These are phyloP conservation scores for Notocelia uddmanniana DNA, from an alignment of 2,888 invertebrate species.

Conservation along the genomic window DNA sequence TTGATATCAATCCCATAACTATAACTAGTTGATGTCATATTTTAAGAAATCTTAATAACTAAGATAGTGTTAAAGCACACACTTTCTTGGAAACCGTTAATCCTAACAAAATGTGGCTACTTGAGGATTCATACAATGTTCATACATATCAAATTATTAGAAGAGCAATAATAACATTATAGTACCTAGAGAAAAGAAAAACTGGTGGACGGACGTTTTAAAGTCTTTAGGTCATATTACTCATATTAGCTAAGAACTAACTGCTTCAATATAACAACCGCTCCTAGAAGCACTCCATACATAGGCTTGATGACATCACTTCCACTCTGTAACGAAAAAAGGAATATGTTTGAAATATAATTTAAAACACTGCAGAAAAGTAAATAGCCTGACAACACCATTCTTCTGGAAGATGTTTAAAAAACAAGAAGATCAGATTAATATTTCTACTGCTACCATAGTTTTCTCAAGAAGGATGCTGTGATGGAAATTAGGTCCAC, in stretches of 20 bases:
- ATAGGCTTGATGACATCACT: conserved; percentile 57
- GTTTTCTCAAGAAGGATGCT: too few relatives aligned
- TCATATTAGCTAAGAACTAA: conserved; percentile 30
- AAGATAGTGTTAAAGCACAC: not conserved
- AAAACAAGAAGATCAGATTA: not conserved
- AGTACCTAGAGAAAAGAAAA: not conserved
- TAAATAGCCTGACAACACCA: not conserved
- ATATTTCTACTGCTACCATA: too few relatives aligned
- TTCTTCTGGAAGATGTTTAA: not conserved
- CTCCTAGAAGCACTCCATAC: conserved; percentile 52
- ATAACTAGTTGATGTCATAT: not conserved
- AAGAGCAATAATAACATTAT: not conserved
- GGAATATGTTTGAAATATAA: not conserved
- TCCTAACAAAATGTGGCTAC: not conserved
- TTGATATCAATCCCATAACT: too few relatives aligned
- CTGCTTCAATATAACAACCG: conserved; percentile 47
- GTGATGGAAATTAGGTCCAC: too few relatives aligned
- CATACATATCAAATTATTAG: too few relatives aligned
- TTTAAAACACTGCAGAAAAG: not conserved
- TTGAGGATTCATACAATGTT: not conserved
- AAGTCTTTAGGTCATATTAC: conserved; percentile 3
- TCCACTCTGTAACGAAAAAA: conserved; percentile 67
- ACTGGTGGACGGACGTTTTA: not conserved
- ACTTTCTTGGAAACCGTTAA: not conserved
- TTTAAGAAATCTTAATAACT: not conserved